These are phyloP conservation scores for Pomacea canaliculata DNA, from an alignment of 2,888 invertebrate species.

Conservation along the genomic window DNA sequence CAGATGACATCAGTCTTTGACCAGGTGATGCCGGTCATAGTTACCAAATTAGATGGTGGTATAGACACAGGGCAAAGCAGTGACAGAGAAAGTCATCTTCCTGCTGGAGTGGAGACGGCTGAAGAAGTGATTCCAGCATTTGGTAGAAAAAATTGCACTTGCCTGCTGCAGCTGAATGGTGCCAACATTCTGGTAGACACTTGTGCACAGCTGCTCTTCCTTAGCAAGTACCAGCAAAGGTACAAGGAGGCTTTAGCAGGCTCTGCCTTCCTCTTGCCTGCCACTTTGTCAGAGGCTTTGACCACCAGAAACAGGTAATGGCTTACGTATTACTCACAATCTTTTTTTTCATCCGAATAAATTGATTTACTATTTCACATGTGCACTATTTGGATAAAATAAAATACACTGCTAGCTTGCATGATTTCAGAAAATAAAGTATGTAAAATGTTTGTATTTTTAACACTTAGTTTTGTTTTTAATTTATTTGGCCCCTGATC, in stretches of 20 bases:
- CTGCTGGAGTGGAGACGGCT: neutral
- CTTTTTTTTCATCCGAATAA: no score
- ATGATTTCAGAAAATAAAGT: no score
- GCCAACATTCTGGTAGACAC: constrained; percentile 84
- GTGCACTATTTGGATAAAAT: no score
- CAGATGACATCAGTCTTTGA: constrained; percentile 75
- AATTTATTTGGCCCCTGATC: no score
- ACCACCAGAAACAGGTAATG: constrained; percentile 77
- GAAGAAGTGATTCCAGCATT: constrained; percentile 11
- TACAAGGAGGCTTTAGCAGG: constrained; percentile 78
- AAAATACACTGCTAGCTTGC: no score
- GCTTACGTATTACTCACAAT: no score
- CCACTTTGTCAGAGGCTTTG: constrained; percentile 81
- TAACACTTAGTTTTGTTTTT: no score
- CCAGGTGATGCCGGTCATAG: constrained; percentile 40
- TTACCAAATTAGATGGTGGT: constrained; percentile 22
- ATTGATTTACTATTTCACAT: no score
- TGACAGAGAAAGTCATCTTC: neutral
- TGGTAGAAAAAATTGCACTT: constrained; percentile 76
- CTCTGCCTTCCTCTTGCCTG: constrained; percentile 76
- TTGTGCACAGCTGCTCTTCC: constrained; percentile 82
- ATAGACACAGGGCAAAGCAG: neutral
- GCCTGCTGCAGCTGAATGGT: constrained; percentile 84
- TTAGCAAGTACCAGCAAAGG: constrained; percentile 76
- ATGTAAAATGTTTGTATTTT: no score